Evolutionary conservation across 1,140 invertebrate species (phyloP), one percentile per base, ranked within the genome.

Genomic region (Cylas formicarius): DNA sequence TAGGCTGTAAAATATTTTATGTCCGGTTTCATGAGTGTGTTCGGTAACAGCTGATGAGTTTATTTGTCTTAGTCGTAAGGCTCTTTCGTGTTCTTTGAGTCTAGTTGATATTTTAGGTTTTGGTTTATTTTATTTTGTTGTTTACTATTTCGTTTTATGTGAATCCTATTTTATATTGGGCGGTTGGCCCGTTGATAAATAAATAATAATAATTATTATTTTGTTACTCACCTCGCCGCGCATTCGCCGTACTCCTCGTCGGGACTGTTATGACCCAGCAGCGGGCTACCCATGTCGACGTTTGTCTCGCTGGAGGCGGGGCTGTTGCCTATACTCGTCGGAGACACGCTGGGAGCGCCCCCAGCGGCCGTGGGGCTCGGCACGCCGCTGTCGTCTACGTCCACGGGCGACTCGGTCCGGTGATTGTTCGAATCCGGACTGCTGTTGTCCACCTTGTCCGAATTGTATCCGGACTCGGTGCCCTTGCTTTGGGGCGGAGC

Each of bases 381-480:
- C 3, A 74, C 71, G 2, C 72, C 73, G 1, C 72, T 74, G 38
- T 75, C 73, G 31, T 58, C 52, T 7, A 57, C 47, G n/a, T 48
- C 39, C 28, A 54, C 52, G 1, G 58, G 56, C 4, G 56, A 58
- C 39, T 44, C 50, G 9, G 42, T 44, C 9, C 52, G 37, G 16
- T 27, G 24, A 38, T 53, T 50, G 36, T 60, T 62, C 11, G 55
- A 57, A 44, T 62, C 57, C 0, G 63, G 57, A 44, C 61, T 65
- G 22, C 53, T 55, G 38, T 61, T 60, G 8, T 59, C 57, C 26
- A 58, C 67, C 57, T 82, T 82, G 51, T 82, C 80, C 0, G 80
- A 82, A 66, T 79, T 81, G 52, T 83, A 83, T 1, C 80, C 78
- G 2, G 78, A 81, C 52, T 82, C 80, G 45, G 72, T 71, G n/a